Evolutionary conservation across 35 echinoderm and acorn worm species (phyloP).

Genomic region (Lytechinus pictus): DNA sequence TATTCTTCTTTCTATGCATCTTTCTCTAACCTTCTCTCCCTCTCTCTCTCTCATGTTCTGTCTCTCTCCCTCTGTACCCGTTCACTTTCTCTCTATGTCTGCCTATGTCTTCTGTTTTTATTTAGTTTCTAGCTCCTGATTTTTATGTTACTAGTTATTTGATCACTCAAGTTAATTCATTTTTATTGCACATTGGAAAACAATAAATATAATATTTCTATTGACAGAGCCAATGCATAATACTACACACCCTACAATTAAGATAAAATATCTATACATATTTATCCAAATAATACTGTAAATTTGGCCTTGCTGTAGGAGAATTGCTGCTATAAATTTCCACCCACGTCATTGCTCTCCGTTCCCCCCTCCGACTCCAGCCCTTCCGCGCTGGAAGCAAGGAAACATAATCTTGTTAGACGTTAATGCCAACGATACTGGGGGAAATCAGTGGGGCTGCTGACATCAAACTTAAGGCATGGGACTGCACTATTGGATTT

Average conservation of each 20-base stretch:
- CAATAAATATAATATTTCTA: neutral
- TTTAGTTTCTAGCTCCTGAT: neutral
- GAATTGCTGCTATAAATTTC: neutral
- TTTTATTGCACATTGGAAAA: neutral
- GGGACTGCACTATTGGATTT: conserved; percentile 29
- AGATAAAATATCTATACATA: conserved; percentile 2
- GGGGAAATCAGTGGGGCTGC: conserved; percentile 16
- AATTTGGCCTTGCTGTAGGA: conserved; percentile 15
- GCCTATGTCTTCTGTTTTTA: neutral
- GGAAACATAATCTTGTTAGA: conserved; percentile 40
- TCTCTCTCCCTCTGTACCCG: neutral
- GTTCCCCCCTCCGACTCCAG: neutral
- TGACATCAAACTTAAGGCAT: conserved; percentile 23
- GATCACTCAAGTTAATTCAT: neutral
- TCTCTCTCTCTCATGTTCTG: too few species aligned
- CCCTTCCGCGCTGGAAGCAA: conserved; percentile 11
- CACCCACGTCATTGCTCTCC: neutral
- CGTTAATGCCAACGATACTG: conserved; percentile 5
- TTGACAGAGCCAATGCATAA: neutral
- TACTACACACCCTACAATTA: neutral
- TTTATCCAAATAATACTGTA: conserved; percentile 27
- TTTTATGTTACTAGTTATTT: neutral
- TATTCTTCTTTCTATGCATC: neutral
- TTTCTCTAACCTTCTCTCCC: neutral
- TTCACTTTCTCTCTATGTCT: neutral